A percentile compares a stretch with the other conserved stretches of the same genome.
phyloP scores from a whole-genome alignment of 2,888 invertebrate genomes.

The Lampropteryx suffumata region DNA sequence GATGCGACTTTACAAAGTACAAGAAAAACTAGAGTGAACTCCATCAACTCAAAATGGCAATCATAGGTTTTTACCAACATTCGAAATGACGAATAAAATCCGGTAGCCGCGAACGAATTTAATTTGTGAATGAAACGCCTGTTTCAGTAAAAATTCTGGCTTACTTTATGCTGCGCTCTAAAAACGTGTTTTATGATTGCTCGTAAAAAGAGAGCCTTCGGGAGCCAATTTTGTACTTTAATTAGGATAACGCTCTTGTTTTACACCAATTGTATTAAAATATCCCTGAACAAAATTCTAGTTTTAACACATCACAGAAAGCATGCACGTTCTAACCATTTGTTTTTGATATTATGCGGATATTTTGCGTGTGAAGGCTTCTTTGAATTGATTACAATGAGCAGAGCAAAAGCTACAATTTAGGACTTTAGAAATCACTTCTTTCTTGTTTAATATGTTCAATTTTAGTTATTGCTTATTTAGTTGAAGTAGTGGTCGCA shows the following conservation, averaged over 20 bases:
- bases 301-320: background rate
- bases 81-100: constrained; percentile 46
- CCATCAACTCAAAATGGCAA: too few species aligned
- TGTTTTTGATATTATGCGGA: too few species aligned
- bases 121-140: constrained; percentile 60
- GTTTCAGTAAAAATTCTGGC: constrained; percentile 60
- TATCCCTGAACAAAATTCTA: constrained; percentile 25
- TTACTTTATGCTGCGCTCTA: constrained; percentile 65
- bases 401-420: too few species aligned
- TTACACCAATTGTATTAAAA: constrained; percentile 45
- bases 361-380: too few species aligned
- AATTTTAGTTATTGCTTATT: too few species aligned
- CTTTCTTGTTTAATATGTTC: too few species aligned
- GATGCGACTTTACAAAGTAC: too few species aligned
- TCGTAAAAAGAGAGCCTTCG: constrained; percentile 69
- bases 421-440: too few species aligned
- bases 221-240: constrained; percentile 72
- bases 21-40: too few species aligned
- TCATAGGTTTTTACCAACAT: constrained; percentile 32
- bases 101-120: constrained; percentile 53
- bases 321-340: too few species aligned
- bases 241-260: constrained; percentile 68
- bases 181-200: constrained; percentile 74
- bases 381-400: too few species aligned
- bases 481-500: too few species aligned